Evolutionary conservation across 2,113 vertebrate genomes (phyloP).

Genomic region (Onychorhynchus coronatus): DNA sequence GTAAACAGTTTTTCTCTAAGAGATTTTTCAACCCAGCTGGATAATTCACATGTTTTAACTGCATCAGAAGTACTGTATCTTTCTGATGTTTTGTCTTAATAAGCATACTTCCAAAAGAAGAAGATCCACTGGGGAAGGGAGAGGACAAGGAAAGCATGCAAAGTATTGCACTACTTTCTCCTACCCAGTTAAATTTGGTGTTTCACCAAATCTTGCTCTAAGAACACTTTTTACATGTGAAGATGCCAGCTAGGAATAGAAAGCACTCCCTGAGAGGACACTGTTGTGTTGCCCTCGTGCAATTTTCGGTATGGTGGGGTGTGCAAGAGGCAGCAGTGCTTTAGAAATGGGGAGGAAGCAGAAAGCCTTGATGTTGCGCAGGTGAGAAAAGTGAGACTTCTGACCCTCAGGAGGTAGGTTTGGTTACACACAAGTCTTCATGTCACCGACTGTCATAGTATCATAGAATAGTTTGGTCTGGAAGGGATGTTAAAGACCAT

Average conservation of each 20-base stretch:
- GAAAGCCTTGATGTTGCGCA: background rate
- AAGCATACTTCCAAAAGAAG: background rate
- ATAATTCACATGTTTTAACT: background rate
- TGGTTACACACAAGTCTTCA: background rate
- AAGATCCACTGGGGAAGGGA: background rate
- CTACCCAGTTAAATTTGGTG: background rate
- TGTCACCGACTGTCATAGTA: background rate
- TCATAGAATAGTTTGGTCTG: background rate
- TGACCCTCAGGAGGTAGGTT: background rate
- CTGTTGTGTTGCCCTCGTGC: background rate
- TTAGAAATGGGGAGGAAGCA: background rate
- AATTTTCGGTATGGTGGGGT: background rate
- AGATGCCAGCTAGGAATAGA: background rate
- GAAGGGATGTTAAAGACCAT: background rate
- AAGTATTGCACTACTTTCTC: background rate
- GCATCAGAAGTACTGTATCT: background rate
- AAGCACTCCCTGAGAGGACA: background rate
- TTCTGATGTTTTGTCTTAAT: background rate
- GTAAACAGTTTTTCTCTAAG: background rate
- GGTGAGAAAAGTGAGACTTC: background rate
- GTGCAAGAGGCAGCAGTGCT: background rate
- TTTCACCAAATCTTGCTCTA: background rate
- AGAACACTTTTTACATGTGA: too few species aligned
- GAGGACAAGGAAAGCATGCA: background rate
- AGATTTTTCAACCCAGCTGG: background rate